Evolutionary conservation across 2,888 invertebrate species (phyloP).

Genomic region (Phyllotreta striolata): DNA sequence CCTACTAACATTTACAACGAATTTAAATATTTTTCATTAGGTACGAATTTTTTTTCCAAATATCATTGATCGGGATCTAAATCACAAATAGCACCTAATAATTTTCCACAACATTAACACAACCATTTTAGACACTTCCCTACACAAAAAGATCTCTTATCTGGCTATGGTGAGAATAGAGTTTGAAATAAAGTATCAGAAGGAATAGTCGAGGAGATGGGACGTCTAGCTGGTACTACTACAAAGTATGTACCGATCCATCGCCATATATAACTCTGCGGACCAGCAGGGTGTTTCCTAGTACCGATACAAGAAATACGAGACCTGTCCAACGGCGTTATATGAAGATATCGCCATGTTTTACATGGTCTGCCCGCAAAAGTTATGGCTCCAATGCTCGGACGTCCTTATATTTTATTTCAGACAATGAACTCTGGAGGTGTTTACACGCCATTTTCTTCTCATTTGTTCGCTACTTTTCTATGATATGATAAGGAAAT

Average conservation of each 20-base stretch:
- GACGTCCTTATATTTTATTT: conserved; percentile 46
- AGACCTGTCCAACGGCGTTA: conserved; percentile 59
- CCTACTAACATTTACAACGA: not conserved
- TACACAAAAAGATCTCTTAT: conserved; percentile 21
- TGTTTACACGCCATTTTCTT: conserved; percentile 24
- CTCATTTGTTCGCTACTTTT: not conserved
- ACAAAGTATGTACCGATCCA: conserved; percentile 56
- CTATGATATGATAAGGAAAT: not conserved
- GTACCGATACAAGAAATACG: conserved; percentile 62
- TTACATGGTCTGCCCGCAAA: conserved; percentile 56
- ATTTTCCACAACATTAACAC: conserved; percentile 18
- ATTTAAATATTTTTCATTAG: not conserved
- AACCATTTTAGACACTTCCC: conserved; percentile 18
- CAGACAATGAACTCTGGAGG: conserved; percentile 35
- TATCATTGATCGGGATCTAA: no score
- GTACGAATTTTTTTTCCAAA: no score
- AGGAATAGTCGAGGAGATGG: conserved; percentile 48
- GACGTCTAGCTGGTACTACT: conserved; percentile 57
- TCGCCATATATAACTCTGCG: conserved; percentile 59
- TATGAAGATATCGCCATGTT: conserved; percentile 62
- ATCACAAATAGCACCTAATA: conserved; percentile 12
- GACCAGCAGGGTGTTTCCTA: conserved; percentile 61
- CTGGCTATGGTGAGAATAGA: conserved; percentile 36
- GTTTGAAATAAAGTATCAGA: conserved; percentile 37
- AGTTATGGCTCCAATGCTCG: conserved; percentile 53